These are phyloP conservation scores for Aphelinus atriplicis DNA, from an alignment of 1,140 invertebrate species.

Conservation along the genomic window DNA sequence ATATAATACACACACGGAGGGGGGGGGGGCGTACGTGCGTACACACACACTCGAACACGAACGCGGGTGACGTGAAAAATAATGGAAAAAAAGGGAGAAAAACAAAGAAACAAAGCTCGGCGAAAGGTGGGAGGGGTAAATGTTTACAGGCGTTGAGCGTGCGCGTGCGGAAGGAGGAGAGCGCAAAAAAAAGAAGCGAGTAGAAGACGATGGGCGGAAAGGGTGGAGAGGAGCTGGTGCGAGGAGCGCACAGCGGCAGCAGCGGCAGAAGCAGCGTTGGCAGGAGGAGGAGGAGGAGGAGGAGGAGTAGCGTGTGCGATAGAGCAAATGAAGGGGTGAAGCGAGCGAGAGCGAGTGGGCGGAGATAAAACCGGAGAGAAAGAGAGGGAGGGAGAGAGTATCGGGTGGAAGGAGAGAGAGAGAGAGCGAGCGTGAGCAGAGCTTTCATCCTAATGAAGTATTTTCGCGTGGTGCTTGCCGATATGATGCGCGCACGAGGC, in stretches of 20 bases:
- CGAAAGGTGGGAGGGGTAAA: constrained; percentile 35
- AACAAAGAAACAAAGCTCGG: constrained; percentile 3
- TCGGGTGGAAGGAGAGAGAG: constrained; percentile 36
- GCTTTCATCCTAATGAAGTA: constrained; percentile 63
- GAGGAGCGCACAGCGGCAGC: too few species aligned
- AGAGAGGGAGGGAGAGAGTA: constrained; percentile 34
- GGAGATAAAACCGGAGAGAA: constrained; percentile 27
- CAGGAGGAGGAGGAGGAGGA: constrained; percentile 18
- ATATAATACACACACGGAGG: background rate
- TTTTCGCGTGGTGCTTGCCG: constrained; percentile 46
- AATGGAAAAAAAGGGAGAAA: background rate
- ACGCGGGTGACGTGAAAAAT: background rate
- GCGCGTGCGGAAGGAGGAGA: constrained; percentile 10
- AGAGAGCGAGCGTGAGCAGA: constrained; percentile 44
- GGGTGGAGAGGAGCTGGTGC: background rate
- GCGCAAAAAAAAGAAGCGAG: background rate
- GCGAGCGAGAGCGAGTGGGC: constrained; percentile 33
- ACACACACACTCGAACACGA: background rate
- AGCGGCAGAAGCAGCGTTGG: constrained; percentile 19
- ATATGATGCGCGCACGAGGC: background rate
- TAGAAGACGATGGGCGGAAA: background rate
- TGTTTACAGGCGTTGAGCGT: constrained; percentile 26
- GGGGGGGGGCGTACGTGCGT: background rate
- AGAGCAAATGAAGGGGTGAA: constrained; percentile 30
- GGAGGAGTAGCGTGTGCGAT: constrained; percentile 7